Percentiles rank a stretch among this genome's conserved stretches.
Conservation (phyloP, 2,888 invertebrate species). For the Lasioglossum villosulum region DNA sequence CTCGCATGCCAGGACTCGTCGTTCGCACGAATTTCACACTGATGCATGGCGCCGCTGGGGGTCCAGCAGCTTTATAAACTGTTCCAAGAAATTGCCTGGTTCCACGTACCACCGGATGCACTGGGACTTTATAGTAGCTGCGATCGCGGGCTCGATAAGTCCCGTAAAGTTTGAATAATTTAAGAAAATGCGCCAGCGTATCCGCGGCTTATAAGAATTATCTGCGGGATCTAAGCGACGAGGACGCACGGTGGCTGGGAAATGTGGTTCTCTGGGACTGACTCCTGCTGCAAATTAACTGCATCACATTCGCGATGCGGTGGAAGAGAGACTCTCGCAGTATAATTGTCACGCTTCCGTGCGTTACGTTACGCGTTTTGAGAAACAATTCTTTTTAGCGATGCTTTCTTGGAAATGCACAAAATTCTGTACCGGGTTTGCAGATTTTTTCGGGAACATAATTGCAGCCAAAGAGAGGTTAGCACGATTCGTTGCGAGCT, state of each 20-base stretch:
- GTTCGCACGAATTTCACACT: slow-evolving; percentile 6
- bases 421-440: neutral
- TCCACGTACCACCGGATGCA: neutral
- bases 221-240: neutral
- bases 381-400: neutral
- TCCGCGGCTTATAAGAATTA: neutral
- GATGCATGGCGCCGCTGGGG: slow-evolving; percentile 4
- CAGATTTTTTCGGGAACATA: neutral
- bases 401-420: neutral
- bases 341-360: neutral
- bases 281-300: neutral
- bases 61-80: slow-evolving; percentile 1
- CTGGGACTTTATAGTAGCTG: slow-evolving; percentile 1
- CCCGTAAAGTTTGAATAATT: slow-evolving; percentile 7
- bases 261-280: neutral
- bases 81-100: slow-evolving; percentile 15
- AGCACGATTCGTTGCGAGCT: neutral
- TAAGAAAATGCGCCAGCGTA: slow-evolving; percentile 1
- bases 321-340: neutral
- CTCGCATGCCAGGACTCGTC: no score
- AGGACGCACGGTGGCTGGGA: neutral
- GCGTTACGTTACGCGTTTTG: neutral
- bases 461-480: neutral
- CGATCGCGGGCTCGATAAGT: neutral
- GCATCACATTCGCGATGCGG: neutral